Evolutionary conservation across 2,113 vertebrate genomes (phyloP).

Genomic region (Pelecanoides urinatrix): DNA sequence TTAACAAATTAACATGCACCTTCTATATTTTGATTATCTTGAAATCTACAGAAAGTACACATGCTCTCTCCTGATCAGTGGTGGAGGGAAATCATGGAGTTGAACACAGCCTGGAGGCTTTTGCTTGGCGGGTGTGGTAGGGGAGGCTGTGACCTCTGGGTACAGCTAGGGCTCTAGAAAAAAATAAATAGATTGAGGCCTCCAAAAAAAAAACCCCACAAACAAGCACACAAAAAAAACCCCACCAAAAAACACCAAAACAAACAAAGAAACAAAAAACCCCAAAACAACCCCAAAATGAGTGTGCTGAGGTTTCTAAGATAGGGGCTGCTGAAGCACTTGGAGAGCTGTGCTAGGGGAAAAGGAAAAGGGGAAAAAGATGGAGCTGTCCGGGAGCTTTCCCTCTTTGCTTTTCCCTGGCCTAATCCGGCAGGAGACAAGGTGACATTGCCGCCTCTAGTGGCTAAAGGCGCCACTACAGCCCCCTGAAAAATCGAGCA

Average conservation of each 20-base stretch:
- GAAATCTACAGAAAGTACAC: not conserved
- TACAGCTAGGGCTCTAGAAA: not conserved
- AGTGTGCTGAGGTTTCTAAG: not conserved
- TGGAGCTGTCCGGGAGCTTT: not conserved
- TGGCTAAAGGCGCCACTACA: not conserved
- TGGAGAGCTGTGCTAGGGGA: not conserved
- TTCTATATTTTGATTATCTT: not conserved
- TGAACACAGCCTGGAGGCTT: not conserved
- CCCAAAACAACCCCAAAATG: not conserved
- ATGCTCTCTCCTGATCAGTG: not conserved
- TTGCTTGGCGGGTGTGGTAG: not conserved
- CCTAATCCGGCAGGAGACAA: not conserved
- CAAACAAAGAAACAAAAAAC: too few species aligned
- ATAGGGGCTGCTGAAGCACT: not conserved
- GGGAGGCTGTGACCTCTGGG: not conserved
- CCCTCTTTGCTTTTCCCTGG: not conserved
- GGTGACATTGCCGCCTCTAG: not conserved
- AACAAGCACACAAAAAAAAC: too few species aligned
- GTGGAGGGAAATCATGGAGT: not conserved
- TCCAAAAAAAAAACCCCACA: not conserved
- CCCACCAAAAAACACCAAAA: too few species aligned
- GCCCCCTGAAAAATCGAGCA: not conserved
- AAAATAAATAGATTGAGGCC: not conserved
- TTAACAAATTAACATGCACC: not conserved
- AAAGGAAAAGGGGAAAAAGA: not conserved